These are phyloP conservation scores for Novumbra hubbsi DNA, from an alignment of 2,797 vertebrate genomes.

Conservation along the genomic window DNA sequence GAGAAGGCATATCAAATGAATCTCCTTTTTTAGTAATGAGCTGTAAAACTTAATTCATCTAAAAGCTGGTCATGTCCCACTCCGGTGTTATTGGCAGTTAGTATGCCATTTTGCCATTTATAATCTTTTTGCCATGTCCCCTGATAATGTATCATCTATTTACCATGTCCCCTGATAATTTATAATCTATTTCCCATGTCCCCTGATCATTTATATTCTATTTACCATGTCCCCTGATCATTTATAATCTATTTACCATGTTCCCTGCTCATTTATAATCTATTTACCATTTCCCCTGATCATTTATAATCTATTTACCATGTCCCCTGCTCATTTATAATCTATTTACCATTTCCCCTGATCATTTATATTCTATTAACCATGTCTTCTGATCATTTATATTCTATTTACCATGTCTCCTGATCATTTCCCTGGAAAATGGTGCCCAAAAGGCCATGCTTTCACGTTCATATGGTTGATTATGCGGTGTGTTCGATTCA, in stretches of 20 bases:
- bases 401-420: constrained; percentile 3
- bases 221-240: constrained; percentile 1
- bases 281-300: constrained; percentile 1
- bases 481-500: constrained; percentile 60
- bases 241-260: no score
- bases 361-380: constrained; percentile 21
- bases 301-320: constrained; percentile 6
- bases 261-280: constrained; percentile 14
- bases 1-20: neutral
- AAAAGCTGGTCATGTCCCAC: neutral
- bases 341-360: constrained; percentile 1
- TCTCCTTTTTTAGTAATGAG: neutral
- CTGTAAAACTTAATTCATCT: neutral
- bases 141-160: constrained; percentile 22
- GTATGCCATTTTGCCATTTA: neutral
- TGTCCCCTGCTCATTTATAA: constrained; percentile 15
- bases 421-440: constrained; percentile 45
- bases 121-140: constrained; percentile 1
- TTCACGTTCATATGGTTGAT: constrained; percentile 67
- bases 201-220: constrained; percentile 22
- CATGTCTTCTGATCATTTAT: constrained; percentile 10
- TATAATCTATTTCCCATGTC: constrained; percentile 10
- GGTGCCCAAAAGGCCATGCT: constrained; percentile 55
- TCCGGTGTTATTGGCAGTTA: neutral
- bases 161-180: constrained; percentile 6